phyloP scores from a whole-genome alignment of 2,113 vertebrate species.

The Mixornis gularis region DNA sequence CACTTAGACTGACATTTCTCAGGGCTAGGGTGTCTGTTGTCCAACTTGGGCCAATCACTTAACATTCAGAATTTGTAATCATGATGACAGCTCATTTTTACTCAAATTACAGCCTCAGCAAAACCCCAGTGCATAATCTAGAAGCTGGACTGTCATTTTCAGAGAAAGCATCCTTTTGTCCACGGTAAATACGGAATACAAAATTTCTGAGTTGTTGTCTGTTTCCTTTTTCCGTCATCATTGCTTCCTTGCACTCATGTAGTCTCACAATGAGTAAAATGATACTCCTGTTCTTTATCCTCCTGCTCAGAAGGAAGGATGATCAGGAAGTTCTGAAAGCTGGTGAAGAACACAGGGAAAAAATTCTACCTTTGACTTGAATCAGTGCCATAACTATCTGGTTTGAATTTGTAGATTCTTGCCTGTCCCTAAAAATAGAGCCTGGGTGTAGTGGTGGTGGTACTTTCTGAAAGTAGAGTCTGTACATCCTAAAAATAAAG shows the following conservation, averaged over 20 bases:
- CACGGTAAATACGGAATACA: fast-evolving
- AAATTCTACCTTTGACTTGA: not conserved
- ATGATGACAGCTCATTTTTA: not conserved
- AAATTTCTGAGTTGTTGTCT: not conserved
- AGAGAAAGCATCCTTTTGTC: not conserved
- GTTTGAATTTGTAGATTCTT: not conserved
- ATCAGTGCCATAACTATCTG: not conserved
- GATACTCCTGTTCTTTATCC: not conserved
- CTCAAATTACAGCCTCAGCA: not conserved
- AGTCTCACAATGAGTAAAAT: not conserved
- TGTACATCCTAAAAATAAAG: slow-evolving; percentile 33
- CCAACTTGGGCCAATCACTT: not conserved
- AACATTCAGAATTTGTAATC: not conserved
- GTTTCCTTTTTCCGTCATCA: not conserved
- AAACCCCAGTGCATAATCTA: not conserved
- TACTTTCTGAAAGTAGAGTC: not conserved
- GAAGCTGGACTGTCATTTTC: not conserved
- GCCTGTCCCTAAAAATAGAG: not conserved
- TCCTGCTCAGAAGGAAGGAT: not conserved
- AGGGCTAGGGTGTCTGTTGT: not conserved
- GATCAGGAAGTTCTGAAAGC: not conserved
- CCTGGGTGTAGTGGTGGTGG: not conserved
- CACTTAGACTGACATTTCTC: not conserved
- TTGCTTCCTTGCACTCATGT: not conserved
- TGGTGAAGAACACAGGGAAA: not conserved